Evolutionary conservation across 2,888 invertebrate species (phyloP).

Genomic region (Pseudococcus longispinus): DNA sequence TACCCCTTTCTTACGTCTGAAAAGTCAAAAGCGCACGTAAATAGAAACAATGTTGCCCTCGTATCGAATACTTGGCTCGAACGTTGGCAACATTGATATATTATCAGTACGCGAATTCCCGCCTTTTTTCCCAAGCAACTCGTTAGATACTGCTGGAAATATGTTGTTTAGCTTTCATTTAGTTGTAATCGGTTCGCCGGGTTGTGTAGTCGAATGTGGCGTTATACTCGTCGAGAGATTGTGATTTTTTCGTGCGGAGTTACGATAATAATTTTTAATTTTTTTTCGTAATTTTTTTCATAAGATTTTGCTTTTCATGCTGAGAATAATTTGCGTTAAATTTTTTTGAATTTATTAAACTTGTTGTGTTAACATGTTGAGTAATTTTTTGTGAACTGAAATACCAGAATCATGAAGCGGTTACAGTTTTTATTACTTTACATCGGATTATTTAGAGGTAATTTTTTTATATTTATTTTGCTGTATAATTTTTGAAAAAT

Average conservation of each 20-base stretch:
- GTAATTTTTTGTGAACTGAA: conserved; percentile 17
- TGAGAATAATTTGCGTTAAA: background rate
- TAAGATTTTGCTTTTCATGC: background rate
- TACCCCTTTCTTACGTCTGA: background rate
- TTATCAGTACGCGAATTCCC: conserved; percentile 32
- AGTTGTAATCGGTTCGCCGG: conserved; percentile 44
- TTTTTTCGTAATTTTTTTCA: background rate
- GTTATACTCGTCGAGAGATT: conserved; percentile 12
- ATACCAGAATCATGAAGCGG: background rate
- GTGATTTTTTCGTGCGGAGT: conserved; percentile 20
- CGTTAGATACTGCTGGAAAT: conserved; percentile 20
- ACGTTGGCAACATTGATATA: background rate
- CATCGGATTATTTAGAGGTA: conserved; percentile 40
- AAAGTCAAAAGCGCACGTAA: background rate
- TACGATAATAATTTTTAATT: conserved; percentile 17
- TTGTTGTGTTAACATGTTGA: conserved; percentile 9
- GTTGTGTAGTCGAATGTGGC: background rate
- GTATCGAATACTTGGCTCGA: background rate
- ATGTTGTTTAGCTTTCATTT: conserved; percentile 6
- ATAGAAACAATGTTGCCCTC: background rate
- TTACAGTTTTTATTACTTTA: conserved; percentile 31
- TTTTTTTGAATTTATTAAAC: background rate
- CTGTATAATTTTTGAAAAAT: background rate
- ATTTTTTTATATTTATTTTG: background rate
- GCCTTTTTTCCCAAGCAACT: conserved; percentile 10